Percentiles rank a stretch among this genome's conserved stretches.
Conservation (phyloP, 2,797 vertebrate species). For the Aselliscus stoliczkanus region DNA sequence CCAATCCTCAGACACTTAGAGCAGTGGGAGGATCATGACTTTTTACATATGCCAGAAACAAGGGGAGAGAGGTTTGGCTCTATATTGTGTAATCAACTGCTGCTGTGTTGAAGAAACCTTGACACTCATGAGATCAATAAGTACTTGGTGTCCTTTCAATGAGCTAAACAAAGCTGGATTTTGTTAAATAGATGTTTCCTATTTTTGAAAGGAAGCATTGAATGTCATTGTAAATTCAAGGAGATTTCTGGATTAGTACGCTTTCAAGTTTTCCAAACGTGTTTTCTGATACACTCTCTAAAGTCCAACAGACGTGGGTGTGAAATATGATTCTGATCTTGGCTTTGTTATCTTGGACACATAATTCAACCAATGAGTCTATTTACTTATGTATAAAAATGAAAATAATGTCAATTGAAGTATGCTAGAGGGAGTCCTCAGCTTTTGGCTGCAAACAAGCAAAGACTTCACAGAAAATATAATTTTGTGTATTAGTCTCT, state of each 20-base stretch:
- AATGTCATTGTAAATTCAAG: background rate
- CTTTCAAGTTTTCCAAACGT: background rate
- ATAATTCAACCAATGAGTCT: background rate
- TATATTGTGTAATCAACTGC: background rate
- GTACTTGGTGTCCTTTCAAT: too few species aligned
- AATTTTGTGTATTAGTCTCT: background rate
- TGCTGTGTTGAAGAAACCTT: background rate
- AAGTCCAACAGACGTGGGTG: background rate
- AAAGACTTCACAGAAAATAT: background rate
- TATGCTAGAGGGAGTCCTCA: background rate
- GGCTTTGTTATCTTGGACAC: background rate
- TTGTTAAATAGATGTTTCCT: background rate
- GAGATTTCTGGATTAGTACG: background rate
- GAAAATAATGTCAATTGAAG: background rate
- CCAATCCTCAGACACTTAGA: background rate
- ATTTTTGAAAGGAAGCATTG: constrained; percentile 8
- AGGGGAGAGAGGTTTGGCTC: background rate
- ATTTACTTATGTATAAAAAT: background rate
- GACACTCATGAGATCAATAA: background rate
- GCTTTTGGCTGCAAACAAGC: background rate
- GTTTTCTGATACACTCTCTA: background rate
- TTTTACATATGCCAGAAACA: background rate
- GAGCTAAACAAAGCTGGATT: background rate
- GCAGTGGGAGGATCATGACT: background rate
- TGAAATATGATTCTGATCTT: background rate